phyloP scores from a whole-genome alignment of 2,113 vertebrate species.

The Lasiurus cinereus region DNA sequence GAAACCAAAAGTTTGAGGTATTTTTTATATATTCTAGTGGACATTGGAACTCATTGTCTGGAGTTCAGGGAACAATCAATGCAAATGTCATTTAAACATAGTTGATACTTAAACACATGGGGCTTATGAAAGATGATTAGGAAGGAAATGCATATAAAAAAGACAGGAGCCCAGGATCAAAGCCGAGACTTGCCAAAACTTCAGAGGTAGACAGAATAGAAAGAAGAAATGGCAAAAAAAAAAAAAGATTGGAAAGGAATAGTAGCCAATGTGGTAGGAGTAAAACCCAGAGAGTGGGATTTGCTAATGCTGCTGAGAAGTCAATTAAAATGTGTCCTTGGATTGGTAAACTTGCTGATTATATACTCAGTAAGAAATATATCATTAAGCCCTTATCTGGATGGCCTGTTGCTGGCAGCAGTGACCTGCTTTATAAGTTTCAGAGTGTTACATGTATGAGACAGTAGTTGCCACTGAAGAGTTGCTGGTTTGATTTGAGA shows the following conservation, averaged over 20 bases:
- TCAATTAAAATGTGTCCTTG: background rate
- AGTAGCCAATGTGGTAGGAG: background rate
- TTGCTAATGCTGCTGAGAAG: background rate
- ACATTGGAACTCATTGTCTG: background rate
- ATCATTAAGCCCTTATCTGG: background rate
- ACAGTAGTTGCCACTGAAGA: too few relatives aligned
- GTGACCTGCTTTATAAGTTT: too few relatives aligned
- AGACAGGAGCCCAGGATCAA: background rate
- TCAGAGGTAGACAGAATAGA: background rate
- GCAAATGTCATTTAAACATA: slow-evolving; percentile 8
- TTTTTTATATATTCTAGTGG: slow-evolving; percentile 1
- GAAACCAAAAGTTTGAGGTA: slow-evolving; percentile 22
- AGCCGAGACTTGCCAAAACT: background rate
- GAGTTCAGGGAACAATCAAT: background rate
- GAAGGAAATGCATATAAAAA: background rate
- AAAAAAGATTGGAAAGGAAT: background rate
- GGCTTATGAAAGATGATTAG: background rate
- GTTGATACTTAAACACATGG: background rate
- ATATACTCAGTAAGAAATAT: background rate
- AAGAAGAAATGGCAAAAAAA: background rate
- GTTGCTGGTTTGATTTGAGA: too few relatives aligned
- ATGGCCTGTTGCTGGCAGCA: too few relatives aligned
- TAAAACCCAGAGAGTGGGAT: background rate
- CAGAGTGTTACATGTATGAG: too few relatives aligned
- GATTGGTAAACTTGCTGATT: background rate